Conservation (phyloP, 2,888 invertebrate species). For the Geophilus truncorum region DNA sequence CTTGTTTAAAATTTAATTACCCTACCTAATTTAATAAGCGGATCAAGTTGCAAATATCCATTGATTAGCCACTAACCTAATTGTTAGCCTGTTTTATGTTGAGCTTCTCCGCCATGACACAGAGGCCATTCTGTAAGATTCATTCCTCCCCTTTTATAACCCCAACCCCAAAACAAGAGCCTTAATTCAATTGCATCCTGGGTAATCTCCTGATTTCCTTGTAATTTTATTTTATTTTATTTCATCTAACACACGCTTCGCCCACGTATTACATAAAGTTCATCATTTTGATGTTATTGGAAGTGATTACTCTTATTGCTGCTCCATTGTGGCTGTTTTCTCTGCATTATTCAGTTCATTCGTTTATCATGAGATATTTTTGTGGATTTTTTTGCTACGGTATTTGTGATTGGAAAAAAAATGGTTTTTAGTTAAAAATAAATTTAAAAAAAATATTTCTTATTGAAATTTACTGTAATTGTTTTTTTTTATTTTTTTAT, state of each 20-base stretch:
- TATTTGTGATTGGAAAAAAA: too few species aligned
- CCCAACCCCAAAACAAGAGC: neutral
- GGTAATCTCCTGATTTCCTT: neutral
- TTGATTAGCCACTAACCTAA: constrained; percentile 10
- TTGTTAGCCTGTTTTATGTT: constrained; percentile 10
- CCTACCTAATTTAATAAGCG: neutral
- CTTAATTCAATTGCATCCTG: constrained; percentile 1
- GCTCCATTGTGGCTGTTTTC: neutral
- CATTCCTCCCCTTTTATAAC: neutral
- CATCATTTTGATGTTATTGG: neutral
- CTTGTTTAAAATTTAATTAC: constrained; percentile 5
- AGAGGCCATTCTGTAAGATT: neutral
- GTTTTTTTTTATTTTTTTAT: too few species aligned
- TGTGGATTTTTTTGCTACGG: too few species aligned
- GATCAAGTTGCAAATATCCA: constrained; percentile 10
- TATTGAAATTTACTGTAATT: too few species aligned
- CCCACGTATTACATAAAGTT: too few species aligned
- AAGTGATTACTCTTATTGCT: neutral
- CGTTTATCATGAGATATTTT: too few species aligned
- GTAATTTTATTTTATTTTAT: neutral
- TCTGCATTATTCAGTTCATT: too few species aligned
- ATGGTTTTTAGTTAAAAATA: too few species aligned
- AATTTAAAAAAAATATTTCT: too few species aligned
- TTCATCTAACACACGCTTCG: neutral
- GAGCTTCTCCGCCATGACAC: neutral